phyloP scores from a whole-genome alignment of 1,140 invertebrate genomes.

The Diorhabda carinulata region DNA sequence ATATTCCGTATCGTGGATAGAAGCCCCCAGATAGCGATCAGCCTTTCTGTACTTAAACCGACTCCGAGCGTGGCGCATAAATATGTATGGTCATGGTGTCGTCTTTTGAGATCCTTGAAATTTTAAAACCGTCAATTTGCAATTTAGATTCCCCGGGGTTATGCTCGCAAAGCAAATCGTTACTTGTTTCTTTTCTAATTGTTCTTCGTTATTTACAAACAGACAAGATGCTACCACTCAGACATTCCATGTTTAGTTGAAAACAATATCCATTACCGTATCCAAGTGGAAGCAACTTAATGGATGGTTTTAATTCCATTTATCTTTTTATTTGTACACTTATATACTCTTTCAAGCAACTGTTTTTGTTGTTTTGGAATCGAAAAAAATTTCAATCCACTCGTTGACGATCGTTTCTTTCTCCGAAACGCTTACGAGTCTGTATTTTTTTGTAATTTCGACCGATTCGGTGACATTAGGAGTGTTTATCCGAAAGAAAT shows the following conservation, averaged over 20 bases:
- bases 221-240: constrained; percentile 15
- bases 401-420: too few relatives aligned
- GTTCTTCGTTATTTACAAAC: constrained; percentile 17
- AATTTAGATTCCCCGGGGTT: constrained; percentile 29
- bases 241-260: constrained; percentile 8
- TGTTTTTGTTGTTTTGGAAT: too few relatives aligned
- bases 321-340: too few relatives aligned
- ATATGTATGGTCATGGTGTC: constrained; percentile 36
- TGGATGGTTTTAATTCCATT: not conserved
- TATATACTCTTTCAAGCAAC: too few relatives aligned
- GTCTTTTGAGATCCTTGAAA: constrained; percentile 34
- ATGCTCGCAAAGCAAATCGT: constrained; percentile 16
- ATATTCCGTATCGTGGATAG: too few relatives aligned
- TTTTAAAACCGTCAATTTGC: constrained; percentile 31
- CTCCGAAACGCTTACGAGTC: too few relatives aligned
- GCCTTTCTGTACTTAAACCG: not conserved
- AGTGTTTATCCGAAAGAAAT: too few relatives aligned
- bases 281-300: not conserved
- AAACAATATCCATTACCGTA: constrained; percentile 7
- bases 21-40: too few relatives aligned
- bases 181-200: constrained; percentile 15
- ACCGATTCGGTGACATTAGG: too few relatives aligned
- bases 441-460: too few relatives aligned
- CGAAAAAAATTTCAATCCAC: too few relatives aligned
- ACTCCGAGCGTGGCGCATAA: constrained; percentile 16